Base-by-base conservation (phyloP, 1,140 invertebrate genomes). In the Druon quercuslanigerum region DNA sequence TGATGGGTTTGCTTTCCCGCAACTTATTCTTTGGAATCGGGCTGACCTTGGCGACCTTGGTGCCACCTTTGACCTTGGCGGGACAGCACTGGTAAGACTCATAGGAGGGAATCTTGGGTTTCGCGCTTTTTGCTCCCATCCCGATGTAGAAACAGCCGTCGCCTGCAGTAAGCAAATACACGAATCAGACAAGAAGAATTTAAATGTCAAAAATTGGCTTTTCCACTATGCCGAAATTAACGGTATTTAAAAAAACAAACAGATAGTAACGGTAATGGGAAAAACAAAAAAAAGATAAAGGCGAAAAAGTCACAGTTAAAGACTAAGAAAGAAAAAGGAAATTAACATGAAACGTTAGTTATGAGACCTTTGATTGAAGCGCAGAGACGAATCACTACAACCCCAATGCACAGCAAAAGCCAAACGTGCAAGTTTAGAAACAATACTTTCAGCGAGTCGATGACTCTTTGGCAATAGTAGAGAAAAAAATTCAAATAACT, bases 71-170 rank as follows among this genome's bases (percentile, higher is more conserved):
- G 90, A 95, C 93, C 93, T 96, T 96, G 91, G 95, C 95, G 89
- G 95, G 96, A 94, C 96, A 97, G 94, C 96, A 96, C 93, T 96
- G 95, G 93, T 96, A 97, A 86, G 96, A 95, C 94, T 96, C 95
- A 93, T 96, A 96, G 90, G 94, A 94, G 92, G 94, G 94, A 87
- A 91, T 89, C 92, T 94, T 94, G 91, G 95, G 95, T 89, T 93
- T 90, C 92, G 94, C 93, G 89, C 91, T 94, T 93, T 96, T 95
- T 93, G 95, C 95, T 92, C 95, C 96, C 94, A 97, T 94, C 93
- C 96, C 96, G 93, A 97, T 96, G 95, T 96, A 96, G 95, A 97
- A 96, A 96, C 96, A 97, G 95, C 96, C 95, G 95, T 96, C 96
- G 95, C 96, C 96, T 97, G 95, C 94, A 93, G 87, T 91, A 90